Conservation (phyloP, 2,888 invertebrate species). For the Steinernema carpocapsae region DNA sequence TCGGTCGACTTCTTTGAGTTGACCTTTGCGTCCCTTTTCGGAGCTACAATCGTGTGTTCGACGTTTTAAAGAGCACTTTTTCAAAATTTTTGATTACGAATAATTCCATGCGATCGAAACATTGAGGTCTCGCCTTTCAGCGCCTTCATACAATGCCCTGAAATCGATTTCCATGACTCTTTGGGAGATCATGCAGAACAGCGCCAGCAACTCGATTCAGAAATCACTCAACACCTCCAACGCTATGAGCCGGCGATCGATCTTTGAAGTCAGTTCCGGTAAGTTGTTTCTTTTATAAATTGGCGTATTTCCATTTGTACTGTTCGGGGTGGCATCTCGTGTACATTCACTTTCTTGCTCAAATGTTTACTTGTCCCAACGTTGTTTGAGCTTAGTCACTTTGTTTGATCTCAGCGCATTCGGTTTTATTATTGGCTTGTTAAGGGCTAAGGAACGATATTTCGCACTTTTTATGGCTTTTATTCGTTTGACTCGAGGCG, state of each 20-base stretch:
- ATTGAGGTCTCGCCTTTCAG: constrained; percentile 68
- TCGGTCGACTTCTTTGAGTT: background rate
- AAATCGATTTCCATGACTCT: constrained; percentile 72
- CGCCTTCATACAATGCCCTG: constrained; percentile 74
- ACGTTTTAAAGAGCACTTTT: no score
- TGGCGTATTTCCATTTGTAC: background rate
- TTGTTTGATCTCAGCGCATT: constrained; percentile 18
- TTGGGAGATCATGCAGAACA: constrained; percentile 76
- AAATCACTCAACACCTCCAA: constrained; percentile 46
- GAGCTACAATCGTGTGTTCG: background rate
- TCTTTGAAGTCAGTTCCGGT: constrained; percentile 18
- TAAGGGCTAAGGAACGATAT: constrained; percentile 17
- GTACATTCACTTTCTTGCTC: background rate
- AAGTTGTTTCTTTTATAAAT: background rate
- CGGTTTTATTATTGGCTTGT: constrained; percentile 14
- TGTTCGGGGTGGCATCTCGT: no score
- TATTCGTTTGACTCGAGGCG: background rate
- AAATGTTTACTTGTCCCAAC: constrained; percentile 2
- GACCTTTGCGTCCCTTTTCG: background rate
- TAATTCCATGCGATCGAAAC: no score
- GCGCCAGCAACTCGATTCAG: constrained; percentile 53
- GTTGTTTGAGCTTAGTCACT: constrained; percentile 15
- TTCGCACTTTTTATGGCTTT: constrained; percentile 24
- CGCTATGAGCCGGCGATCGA: constrained; percentile 14
- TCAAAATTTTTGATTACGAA: no score